Evolutionary conservation across 1,140 invertebrate species (phyloP).

Genomic region (Rhyzopertha dominica): DNA sequence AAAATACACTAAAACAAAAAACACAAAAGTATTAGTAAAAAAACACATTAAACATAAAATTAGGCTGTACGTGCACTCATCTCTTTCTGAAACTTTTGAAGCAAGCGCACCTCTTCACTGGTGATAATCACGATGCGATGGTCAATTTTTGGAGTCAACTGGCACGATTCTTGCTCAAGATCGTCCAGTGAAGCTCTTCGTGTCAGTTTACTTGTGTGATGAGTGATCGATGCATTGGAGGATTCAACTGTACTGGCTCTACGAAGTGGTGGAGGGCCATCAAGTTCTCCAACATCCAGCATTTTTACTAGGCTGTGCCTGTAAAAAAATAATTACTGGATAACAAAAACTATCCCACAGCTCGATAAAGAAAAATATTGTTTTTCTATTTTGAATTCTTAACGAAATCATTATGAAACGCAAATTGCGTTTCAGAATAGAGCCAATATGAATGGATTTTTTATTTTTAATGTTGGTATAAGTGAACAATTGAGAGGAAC

Average conservation of each 20-base stretch:
- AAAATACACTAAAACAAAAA: too few species aligned
- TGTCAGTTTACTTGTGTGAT: slow-evolving; percentile 49
- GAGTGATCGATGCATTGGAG: slow-evolving; percentile 20
- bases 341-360: too few species aligned
- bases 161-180: slow-evolving; percentile 69
- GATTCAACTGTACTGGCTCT: slow-evolving; percentile 42
- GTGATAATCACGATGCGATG: slow-evolving; percentile 69
- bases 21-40: too few species aligned
- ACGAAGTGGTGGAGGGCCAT: slow-evolving; percentile 61
- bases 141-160: slow-evolving; percentile 67
- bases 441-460: too few species aligned
- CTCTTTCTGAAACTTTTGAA: background rate
- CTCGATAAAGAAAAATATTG: too few species aligned
- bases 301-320: slow-evolving; percentile 73
- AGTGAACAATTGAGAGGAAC: too few species aligned
- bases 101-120: slow-evolving; percentile 64
- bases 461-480: too few species aligned
- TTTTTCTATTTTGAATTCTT: too few species aligned
- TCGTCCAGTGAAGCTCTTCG: slow-evolving; percentile 70
- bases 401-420: too few species aligned
- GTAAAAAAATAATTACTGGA: slow-evolving; percentile 30
- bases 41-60: background rate
- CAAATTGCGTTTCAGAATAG: too few species aligned
- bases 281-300: slow-evolving; percentile 61
- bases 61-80: background rate